Conservation (phyloP, 1,140 invertebrate genomes). For the Aphelinus certus region DNA sequence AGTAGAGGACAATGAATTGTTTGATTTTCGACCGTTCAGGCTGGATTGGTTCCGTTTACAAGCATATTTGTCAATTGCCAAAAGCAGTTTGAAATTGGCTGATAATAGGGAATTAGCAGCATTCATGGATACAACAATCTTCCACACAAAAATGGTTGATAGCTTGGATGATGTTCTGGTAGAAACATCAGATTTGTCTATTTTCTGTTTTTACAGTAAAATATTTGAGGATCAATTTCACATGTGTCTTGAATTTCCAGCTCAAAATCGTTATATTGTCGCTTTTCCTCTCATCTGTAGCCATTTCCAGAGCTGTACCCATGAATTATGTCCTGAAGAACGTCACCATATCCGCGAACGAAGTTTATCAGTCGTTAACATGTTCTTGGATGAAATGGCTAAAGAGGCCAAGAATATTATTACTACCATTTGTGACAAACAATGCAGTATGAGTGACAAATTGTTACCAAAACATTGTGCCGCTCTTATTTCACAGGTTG, state of each 20-base stretch:
- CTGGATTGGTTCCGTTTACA: constrained; percentile 98
- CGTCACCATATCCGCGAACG: constrained; percentile 94
- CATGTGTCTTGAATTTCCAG: constrained; percentile 98
- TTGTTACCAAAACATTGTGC: constrained; percentile 95
- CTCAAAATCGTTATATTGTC: constrained; percentile 96
- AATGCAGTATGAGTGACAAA: constrained; percentile 93
- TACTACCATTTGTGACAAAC: constrained; percentile 97
- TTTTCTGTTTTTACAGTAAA: constrained; percentile 97
- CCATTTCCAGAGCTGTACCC: constrained; percentile 97
- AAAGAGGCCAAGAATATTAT: constrained; percentile 99
- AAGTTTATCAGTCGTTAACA: constrained; percentile 95
- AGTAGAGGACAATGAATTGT: constrained; percentile 95
- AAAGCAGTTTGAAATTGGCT: constrained; percentile 83
- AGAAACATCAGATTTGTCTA: constrained; percentile 95
- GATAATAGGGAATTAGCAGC: constrained; percentile 89
- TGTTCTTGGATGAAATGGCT: constrained; percentile 98
- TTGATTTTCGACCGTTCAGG: constrained; percentile 94
- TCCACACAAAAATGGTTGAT: constrained; percentile 98
- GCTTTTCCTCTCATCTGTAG: constrained; percentile 97
- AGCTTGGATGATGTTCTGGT: constrained; percentile 96
- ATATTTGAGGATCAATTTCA: constrained; percentile 98
- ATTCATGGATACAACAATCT: constrained; percentile 94
- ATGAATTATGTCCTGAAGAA: constrained; percentile 98
- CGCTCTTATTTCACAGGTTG: constrained; percentile 84
- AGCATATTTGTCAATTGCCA: constrained; percentile 89